Conservation (phyloP, 2,888 invertebrate species). For the Abrostola tripartita region DNA sequence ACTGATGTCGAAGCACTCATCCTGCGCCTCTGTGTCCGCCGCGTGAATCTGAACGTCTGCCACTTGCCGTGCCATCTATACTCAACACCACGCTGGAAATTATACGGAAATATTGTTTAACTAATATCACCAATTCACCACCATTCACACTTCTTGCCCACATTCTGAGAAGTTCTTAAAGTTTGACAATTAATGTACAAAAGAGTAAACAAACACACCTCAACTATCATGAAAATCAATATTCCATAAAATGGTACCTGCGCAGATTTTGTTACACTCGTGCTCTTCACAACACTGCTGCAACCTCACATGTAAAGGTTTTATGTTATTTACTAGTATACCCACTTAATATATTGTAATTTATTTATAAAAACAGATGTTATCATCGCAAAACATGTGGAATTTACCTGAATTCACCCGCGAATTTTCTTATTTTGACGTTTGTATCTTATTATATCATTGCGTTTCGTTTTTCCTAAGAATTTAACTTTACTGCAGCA, state of each 20-base stretch:
- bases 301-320: neutral
- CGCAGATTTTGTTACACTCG: constrained; percentile 9
- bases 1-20: constrained; percentile 73
- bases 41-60: constrained; percentile 80
- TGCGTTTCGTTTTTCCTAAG: constrained; percentile 16
- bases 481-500: neutral
- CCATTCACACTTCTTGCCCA: neutral
- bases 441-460: constrained; percentile 5
- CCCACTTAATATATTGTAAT: constrained; percentile 4
- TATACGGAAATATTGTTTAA: neutral
- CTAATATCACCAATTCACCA: too few species aligned
- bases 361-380: neutral
- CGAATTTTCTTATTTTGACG: constrained; percentile 51
- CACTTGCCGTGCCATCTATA: constrained; percentile 75
- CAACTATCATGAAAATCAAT: constrained; percentile 35
- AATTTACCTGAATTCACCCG: constrained; percentile 42
- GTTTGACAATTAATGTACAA: neutral
- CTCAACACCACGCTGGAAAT: constrained; percentile 45
- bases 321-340: too few species aligned
- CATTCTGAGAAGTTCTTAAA: neutral
- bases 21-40: constrained; percentile 55
- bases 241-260: constrained; percentile 51
- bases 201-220: constrained; percentile 26
- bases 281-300: neutral
- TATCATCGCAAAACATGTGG: constrained; percentile 7